Evolutionary conservation across 2,888 invertebrate species (phyloP).

Genomic region (Drosophila paramelanica): DNA sequence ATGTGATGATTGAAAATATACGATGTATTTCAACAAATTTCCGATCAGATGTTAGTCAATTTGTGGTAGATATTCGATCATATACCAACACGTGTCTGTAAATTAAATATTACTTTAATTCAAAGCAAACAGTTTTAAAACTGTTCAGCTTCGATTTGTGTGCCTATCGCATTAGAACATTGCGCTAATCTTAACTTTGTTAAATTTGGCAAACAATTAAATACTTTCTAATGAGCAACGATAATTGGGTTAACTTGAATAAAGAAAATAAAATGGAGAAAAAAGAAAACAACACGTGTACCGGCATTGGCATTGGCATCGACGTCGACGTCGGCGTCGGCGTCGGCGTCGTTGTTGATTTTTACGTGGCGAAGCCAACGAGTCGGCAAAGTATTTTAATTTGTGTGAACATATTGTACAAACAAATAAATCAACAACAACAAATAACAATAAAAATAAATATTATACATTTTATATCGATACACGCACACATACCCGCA

Average conservation of each 20-base stretch:
- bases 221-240: conserved; percentile 78
- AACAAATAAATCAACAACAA: conserved; percentile 78
- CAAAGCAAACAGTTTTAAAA: conserved; percentile 33
- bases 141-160: conserved; percentile 52
- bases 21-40: neutral
- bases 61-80: neutral
- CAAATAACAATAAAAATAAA: conserved; percentile 75
- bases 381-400: conserved; percentile 74
- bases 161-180: conserved; percentile 62
- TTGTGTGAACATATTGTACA: conserved; percentile 80
- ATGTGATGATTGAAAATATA: too few species aligned
- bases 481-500: conserved; percentile 13
- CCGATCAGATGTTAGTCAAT: neutral
- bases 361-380: conserved; percentile 55
- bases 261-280: conserved; percentile 11
- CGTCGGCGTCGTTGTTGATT: conserved; percentile 37
- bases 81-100: conserved; percentile 25
- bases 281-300: conserved; percentile 17
- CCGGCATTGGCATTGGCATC: conserved; percentile 24
- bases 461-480: conserved; percentile 69
- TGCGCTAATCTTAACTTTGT: conserved; percentile 36
- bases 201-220: conserved; percentile 74
- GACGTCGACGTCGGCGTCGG: conserved; percentile 7
- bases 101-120: conserved; percentile 35
- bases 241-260: conserved; percentile 78